phyloP scores from a whole-genome alignment of 2,797 vertebrate species.

The Linurgus olivaceus region DNA sequence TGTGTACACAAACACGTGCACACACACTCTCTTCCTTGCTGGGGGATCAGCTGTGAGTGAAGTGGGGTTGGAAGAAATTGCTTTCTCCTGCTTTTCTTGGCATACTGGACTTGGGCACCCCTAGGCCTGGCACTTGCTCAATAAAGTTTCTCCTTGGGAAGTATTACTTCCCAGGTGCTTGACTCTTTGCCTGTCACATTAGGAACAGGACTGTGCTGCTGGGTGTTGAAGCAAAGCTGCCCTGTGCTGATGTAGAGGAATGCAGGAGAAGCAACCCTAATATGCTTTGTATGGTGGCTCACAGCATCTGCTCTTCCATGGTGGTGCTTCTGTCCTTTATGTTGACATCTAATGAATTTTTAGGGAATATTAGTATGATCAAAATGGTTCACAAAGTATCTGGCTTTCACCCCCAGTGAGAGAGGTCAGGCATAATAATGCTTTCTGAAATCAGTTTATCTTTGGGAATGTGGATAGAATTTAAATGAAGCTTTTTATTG shows the following conservation, averaged over 20 bases:
- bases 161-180: background rate
- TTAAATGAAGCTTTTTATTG: slow-evolving; percentile 52
- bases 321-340: background rate
- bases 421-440: slow-evolving; percentile 26
- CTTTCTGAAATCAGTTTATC: slow-evolving; percentile 59
- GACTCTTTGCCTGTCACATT: background rate
- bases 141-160: background rate
- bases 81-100: background rate
- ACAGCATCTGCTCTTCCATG: background rate
- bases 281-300: background rate
- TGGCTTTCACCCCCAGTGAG: background rate
- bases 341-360: slow-evolving; percentile 3
- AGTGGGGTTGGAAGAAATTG: background rate
- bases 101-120: background rate
- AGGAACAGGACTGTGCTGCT: background rate
- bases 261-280: background rate
- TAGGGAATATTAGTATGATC: background rate
- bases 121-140: background rate
- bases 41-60: background rate
- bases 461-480: slow-evolving; percentile 37
- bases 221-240: background rate
- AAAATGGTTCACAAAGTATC: background rate
- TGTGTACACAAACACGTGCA: fast-evolving
- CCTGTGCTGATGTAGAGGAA: background rate
- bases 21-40: fast-evolving